Conservation (phyloP, 2,888 invertebrate genomes). For the Hermodice carunculata region DNA sequence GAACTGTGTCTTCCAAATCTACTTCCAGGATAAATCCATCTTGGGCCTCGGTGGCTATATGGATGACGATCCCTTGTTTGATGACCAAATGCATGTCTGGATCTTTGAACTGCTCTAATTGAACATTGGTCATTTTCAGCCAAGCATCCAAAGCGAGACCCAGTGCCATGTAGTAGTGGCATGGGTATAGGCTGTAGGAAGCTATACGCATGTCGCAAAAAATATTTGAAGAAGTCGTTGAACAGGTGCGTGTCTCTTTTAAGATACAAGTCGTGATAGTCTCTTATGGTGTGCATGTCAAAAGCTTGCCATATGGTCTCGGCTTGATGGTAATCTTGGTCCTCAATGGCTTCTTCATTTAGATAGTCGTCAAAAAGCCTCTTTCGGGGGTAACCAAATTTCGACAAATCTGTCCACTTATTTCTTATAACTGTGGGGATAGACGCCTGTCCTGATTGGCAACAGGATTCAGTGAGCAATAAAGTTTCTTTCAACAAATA, state of each 20-base stretch:
- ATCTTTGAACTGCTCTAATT: conserved; percentile 46
- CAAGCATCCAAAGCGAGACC: conserved; percentile 52
- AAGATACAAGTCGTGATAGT: conserved; percentile 48
- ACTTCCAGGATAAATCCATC: conserved; percentile 68
- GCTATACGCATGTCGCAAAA: conserved; percentile 44
- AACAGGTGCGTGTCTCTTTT: conserved; percentile 50
- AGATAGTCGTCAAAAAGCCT: conserved; percentile 27
- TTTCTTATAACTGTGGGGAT: neutral
- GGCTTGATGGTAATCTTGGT: conserved; percentile 37
- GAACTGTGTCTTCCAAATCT: conserved; percentile 68
- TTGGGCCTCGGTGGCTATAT: neutral
- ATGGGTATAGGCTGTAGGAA: conserved; percentile 48
- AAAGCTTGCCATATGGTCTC: conserved; percentile 31
- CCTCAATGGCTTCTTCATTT: conserved; percentile 13
- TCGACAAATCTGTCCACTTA: neutral
- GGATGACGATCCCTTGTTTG: conserved; percentile 18
- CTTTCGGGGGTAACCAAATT: neutral
- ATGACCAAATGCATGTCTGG: conserved; percentile 40
- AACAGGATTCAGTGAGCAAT: conserved; percentile 11
- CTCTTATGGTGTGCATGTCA: conserved; percentile 33
- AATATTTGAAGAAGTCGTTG: conserved; percentile 59
- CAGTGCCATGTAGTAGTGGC: conserved; percentile 47
- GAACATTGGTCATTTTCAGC: conserved; percentile 47
- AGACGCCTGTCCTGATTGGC: neutral
- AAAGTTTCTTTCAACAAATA: neutral